These are phyloP conservation scores for Limnothrissa miodon DNA, from an alignment of 2,113 vertebrate genomes.

Conservation along the genomic window DNA sequence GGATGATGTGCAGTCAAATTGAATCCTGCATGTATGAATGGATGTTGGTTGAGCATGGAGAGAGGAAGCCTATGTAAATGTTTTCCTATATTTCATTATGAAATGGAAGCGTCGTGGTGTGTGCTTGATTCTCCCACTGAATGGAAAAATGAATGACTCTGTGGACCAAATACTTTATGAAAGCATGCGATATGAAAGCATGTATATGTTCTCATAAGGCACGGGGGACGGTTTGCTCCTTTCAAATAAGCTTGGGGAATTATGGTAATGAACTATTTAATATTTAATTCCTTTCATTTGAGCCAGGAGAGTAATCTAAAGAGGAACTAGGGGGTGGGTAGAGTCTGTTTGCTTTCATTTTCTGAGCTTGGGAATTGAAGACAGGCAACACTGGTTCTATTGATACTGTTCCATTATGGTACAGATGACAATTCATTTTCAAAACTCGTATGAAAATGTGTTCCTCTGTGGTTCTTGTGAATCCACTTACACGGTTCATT, in stretches of 20 bases:
- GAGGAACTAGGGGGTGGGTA: neutral
- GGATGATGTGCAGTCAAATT: constrained; percentile 27
- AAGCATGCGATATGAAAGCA: neutral
- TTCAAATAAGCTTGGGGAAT: constrained; percentile 17
- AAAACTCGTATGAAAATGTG: neutral
- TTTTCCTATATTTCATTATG: constrained; percentile 8
- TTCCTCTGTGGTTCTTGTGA: neutral
- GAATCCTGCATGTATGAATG: constrained; percentile 22
- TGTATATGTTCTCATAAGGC: neutral
- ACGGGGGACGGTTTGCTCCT: neutral
- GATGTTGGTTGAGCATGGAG: neutral
- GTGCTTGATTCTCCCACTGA: neutral
- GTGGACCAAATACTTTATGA: neutral
- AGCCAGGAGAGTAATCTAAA: constrained; percentile 23
- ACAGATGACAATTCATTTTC: neutral
- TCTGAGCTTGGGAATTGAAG: neutral
- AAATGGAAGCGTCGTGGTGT: neutral
- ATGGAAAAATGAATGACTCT: neutral
- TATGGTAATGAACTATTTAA: constrained; percentile 40
- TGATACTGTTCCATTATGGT: neutral
- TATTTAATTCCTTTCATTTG: constrained; percentile 28
- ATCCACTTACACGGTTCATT: neutral
- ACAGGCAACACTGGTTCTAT: neutral
- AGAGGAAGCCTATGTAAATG: neutral
- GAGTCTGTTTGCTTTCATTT: constrained; percentile 12